Percentiles rank a stretch among this genome's conserved stretches.
These are phyloP conservation scores for Ctenoplectra terminalis DNA, from an alignment of 1,140 invertebrate genomes.

Conservation along the genomic window DNA sequence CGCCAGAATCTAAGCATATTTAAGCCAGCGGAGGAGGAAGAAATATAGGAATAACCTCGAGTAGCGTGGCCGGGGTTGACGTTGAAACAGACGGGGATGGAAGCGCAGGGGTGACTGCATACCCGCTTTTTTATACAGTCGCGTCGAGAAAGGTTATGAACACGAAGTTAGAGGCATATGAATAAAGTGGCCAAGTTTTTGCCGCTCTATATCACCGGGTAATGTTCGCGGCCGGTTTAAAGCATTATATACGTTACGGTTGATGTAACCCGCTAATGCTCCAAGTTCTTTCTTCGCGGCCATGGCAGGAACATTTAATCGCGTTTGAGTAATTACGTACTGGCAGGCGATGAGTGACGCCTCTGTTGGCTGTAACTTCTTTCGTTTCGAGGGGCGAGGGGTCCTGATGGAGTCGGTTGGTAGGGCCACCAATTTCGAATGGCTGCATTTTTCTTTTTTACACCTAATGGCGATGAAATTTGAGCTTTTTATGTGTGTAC, in stretches of 20 bases:
- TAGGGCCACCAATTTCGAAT: not conserved
- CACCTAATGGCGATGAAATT: slow-evolving; percentile 38
- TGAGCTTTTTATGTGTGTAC: slow-evolving; percentile 21
- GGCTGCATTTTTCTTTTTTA: slow-evolving; percentile 29
- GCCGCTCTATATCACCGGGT: slow-evolving; percentile 69
- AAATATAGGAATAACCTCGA: slow-evolving; percentile 46
- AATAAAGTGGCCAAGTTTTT: slow-evolving; percentile 74
- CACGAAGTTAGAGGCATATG: slow-evolving; percentile 69
- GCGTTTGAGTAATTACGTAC: slow-evolving; percentile 63
- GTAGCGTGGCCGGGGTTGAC: slow-evolving; percentile 32
- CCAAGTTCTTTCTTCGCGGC: slow-evolving; percentile 51
- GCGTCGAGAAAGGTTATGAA: slow-evolving; percentile 70
- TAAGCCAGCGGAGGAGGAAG: slow-evolving; percentile 58
- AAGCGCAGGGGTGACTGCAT: slow-evolving; percentile 50
- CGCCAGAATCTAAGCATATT: slow-evolving; percentile 72
- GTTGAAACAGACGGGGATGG: slow-evolving; percentile 22
- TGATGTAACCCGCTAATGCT: slow-evolving; percentile 56
- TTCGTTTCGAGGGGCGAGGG: slow-evolving; percentile 1
- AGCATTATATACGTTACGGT: slow-evolving; percentile 59
- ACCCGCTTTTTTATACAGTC: slow-evolving; percentile 69
- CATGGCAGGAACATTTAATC: slow-evolving; percentile 53
- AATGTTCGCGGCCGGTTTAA: slow-evolving; percentile 71
- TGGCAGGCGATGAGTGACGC: slow-evolving; percentile 64
- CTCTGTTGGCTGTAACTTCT: slow-evolving; percentile 3
- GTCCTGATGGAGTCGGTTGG: not conserved